A percentile compares a stretch with the other conserved stretches of the same genome.
phyloP scores from a whole-genome alignment of 92 coral and sea anemone species.

The Epizoanthus rinbou region DNA sequence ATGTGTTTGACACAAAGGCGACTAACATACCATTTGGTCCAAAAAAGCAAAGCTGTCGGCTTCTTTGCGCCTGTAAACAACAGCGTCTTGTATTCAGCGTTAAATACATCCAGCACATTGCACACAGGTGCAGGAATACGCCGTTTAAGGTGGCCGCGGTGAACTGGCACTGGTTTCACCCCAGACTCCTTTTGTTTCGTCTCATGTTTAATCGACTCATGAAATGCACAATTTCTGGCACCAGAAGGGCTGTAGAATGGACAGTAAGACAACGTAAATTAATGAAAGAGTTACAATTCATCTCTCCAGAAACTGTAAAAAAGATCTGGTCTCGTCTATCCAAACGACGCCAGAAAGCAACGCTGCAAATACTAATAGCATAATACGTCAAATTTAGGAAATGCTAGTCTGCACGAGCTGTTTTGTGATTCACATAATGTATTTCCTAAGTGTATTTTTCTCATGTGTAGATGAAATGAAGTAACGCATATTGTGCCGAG shows the following conservation, averaged over 20 bases:
- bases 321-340: too few relatives aligned
- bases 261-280: neutral
- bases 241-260: slow-evolving; percentile 31
- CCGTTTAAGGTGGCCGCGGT: slow-evolving; percentile 67
- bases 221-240: slow-evolving; percentile 59
- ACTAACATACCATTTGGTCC: slow-evolving; percentile 91
- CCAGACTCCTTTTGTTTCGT: slow-evolving; percentile 46
- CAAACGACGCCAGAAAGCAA: too few relatives aligned
- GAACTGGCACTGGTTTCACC: slow-evolving; percentile 50
- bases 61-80: slow-evolving; percentile 46
- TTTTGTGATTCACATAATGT: too few relatives aligned
- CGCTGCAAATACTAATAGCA: too few relatives aligned
- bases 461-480: too few relatives aligned
- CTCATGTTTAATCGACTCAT: slow-evolving; percentile 72
- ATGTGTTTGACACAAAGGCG: neutral
- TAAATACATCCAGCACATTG: slow-evolving; percentile 72
- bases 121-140: slow-evolving; percentile 82
- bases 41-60: slow-evolving; percentile 79
- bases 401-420: too few relatives aligned
- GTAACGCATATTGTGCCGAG: too few relatives aligned
- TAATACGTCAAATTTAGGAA: too few relatives aligned
- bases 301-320: too few relatives aligned
- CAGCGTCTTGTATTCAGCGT: slow-evolving; percentile 59
- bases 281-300: too few relatives aligned
- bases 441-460: too few relatives aligned